Conservation (phyloP, 2,797 vertebrate species). For the Alfaro cultratus region DNA sequence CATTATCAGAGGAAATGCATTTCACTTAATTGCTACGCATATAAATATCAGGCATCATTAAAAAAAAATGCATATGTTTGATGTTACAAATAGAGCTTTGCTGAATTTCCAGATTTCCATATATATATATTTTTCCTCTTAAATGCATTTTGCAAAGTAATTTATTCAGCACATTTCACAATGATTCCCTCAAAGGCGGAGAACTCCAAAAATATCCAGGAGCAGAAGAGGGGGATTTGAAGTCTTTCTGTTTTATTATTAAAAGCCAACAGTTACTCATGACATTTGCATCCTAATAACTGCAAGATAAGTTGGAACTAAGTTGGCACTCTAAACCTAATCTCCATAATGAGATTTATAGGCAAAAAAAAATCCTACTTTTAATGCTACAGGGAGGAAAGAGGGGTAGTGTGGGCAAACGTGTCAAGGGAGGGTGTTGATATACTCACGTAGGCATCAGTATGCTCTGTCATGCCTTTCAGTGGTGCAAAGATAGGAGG, state of each 20-base stretch:
- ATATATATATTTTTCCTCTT: slow-evolving; percentile 7
- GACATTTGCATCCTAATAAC: slow-evolving; percentile 76
- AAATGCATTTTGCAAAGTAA: slow-evolving; percentile 41
- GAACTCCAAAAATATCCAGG: slow-evolving; percentile 71
- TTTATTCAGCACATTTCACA: slow-evolving; percentile 64
- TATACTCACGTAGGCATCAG: slow-evolving; percentile 68
- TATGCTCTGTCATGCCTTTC: slow-evolving; percentile 63
- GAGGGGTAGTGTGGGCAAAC: slow-evolving; percentile 55
- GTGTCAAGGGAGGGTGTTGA: slow-evolving; percentile 51
- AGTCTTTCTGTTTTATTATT: slow-evolving; percentile 72
- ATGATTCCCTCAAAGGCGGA: slow-evolving; percentile 66
- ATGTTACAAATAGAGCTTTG: slow-evolving; percentile 18
- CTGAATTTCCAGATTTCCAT: slow-evolving; percentile 11
- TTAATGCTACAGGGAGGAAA: slow-evolving; percentile 58
- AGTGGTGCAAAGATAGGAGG: slow-evolving; percentile 59
- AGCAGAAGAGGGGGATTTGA: slow-evolving; percentile 62
- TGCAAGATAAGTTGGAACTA: slow-evolving; percentile 64
- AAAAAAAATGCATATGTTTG: not conserved
- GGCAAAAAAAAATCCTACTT: slow-evolving; percentile 49
- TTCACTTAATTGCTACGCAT: not conserved
- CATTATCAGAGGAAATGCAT: slow-evolving; percentile 15
- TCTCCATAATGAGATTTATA: slow-evolving; percentile 73
- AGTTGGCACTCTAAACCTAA: slow-evolving; percentile 66
- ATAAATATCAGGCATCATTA: not conserved
- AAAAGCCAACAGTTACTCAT: slow-evolving; percentile 75